Evolutionary conservation across 2,797 vertebrate genomes (phyloP).

Genomic region (Muraenolepis orangiensis): DNA sequence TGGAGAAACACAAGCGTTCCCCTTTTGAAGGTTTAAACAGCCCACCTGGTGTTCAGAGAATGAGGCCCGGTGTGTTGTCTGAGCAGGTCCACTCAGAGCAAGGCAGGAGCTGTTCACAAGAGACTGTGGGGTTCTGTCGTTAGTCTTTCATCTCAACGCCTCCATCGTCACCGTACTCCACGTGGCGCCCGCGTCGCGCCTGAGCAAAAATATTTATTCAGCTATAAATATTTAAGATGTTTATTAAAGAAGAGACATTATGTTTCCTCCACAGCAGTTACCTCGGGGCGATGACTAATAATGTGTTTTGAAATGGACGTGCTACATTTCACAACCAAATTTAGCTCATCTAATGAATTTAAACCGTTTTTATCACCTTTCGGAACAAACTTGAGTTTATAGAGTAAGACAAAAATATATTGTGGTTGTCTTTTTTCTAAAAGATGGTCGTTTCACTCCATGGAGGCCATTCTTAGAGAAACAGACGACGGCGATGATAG

Average conservation of each 20-base stretch:
- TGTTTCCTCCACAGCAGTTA: background rate
- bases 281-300: background rate
- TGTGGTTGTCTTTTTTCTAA: background rate
- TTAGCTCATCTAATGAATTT: background rate
- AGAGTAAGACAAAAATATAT: background rate
- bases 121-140: slow-evolving; percentile 80
- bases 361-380: background rate
- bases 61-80: slow-evolving; percentile 33
- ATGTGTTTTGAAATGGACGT: slow-evolving; percentile 1
- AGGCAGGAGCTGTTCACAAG: slow-evolving; percentile 71
- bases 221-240: slow-evolving; percentile 14
- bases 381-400: background rate
- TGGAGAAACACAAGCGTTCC: background rate
- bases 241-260: slow-evolving; percentile 9
- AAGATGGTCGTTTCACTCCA: background rate
- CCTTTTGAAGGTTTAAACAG: background rate
- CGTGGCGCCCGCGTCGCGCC: slow-evolving; percentile 25
- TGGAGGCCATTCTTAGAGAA: background rate
- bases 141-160: slow-evolving; percentile 50
- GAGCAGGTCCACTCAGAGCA: slow-evolving; percentile 56
- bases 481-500: background rate
- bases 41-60: background rate
- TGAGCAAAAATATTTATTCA: slow-evolving; percentile 43
- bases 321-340: slow-evolving; percentile 4
- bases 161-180: slow-evolving; percentile 43